phyloP scores from a whole-genome alignment of 2,113 vertebrate species.

The Atractosteus spatula region DNA sequence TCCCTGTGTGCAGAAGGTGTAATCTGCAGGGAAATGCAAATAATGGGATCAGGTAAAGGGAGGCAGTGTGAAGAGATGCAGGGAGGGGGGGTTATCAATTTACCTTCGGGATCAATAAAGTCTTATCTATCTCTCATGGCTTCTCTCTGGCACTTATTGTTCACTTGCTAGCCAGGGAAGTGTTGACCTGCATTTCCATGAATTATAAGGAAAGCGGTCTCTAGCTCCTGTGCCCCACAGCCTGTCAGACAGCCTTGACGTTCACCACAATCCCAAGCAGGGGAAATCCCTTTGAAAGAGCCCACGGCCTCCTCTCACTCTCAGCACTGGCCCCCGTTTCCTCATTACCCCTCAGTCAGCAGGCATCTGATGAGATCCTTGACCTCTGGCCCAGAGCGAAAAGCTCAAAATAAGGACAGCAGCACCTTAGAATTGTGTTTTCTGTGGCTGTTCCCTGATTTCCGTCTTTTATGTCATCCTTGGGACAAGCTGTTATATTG shows the following conservation, averaged over 20 bases:
- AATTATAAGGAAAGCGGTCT: constrained; percentile 6
- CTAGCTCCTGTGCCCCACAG: not conserved
- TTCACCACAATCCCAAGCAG: not conserved
- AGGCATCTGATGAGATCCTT: not conserved
- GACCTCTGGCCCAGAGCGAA: not conserved
- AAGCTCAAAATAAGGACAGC: not conserved
- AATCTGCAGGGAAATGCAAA: not conserved
- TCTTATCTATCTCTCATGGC: no score
- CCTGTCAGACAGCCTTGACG: not conserved
- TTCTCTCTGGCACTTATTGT: not conserved
- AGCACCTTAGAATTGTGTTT: no score
- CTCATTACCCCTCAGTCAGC: no score
- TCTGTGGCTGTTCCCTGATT: no score
- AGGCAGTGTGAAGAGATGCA: not conserved
- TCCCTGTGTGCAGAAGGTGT: not conserved
- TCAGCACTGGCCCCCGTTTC: no score
- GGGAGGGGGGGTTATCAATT: constrained; percentile 2
- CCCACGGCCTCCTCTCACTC: no score
- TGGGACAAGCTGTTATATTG: no score
- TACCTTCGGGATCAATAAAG: not conserved
- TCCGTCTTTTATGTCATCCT: no score
- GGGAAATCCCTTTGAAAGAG: not conserved
- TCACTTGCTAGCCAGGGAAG: constrained; percentile 11
- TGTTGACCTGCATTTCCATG: constrained; percentile 18
- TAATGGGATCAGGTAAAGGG: constrained; percentile 15